Evolutionary conservation across 2,797 vertebrate genomes (phyloP), one percentile per base, ranked within the genome.

Genomic region (Stomatorhinus walkeri): DNA sequence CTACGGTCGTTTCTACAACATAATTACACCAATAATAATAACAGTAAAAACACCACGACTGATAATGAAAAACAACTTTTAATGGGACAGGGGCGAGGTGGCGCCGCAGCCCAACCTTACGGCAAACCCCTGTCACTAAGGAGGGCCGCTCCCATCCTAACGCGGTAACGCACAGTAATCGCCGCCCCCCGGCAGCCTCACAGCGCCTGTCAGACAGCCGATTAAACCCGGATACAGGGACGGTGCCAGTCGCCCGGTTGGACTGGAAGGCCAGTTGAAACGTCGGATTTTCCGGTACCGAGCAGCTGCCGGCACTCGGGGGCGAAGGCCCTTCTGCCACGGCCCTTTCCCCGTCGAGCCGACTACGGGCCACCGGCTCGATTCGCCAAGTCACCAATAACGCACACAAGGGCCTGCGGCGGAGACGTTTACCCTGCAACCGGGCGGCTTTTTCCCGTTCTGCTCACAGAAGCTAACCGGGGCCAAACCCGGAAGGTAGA

Each of bases 401-500:
- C 2, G 40, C 40, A 12, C 16, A 36, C 14, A n/a, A n/a, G 40
- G 16, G 36, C 16, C 72, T 7, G 72, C 16, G 48, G n/a, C 4
- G 12, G 32, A 22, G 85, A 0, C 87, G 85, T 64, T 93, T 93
- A 96, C 95, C 95, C 94, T 94, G 89, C 95, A 95, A 91, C 94
- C 94, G 4, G 93, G 94, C 2, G 93, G 51, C 24, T 90, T 90
- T 46, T 91, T 89, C 1, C 28, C 91, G 10, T 91, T 91, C 3
- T 92, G 89, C 52, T 96, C 95, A 84, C 97, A 98, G 91, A 98
- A 98, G 94, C 95, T 98, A 91, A 98, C 97, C 2, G 97, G 97
- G 0, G 97, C 97, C 92, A 98, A 93, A 90, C 97, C 97, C 4
- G 97, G 97, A 88, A 98, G 95, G 93, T 98, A 98, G 93, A 98